Conservation (phyloP, 2,888 invertebrate genomes). For the Alsophila aescularia region DNA sequence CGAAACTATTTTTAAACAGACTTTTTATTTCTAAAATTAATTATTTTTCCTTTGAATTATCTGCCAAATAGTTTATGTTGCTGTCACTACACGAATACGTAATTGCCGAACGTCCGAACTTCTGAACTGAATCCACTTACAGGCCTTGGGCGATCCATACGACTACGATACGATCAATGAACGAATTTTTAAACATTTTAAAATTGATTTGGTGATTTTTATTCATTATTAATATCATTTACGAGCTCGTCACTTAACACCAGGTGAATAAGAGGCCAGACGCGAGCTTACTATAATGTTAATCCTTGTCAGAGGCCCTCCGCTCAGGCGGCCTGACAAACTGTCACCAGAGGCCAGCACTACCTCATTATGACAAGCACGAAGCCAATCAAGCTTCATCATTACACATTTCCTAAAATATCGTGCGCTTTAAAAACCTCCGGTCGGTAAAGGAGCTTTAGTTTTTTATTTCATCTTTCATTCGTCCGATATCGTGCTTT, state of each 20-base stretch:
- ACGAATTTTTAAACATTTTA: no score
- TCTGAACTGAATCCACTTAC: conserved; percentile 6
- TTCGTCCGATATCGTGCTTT: conserved; percentile 2
- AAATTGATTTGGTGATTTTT: no score
- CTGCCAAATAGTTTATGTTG: neutral
- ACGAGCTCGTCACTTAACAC: neutral
- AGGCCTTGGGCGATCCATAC: neutral
- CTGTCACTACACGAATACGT: neutral
- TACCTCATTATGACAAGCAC: no score
- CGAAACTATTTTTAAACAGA: no score
- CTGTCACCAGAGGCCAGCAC: no score
- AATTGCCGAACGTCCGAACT: conserved; percentile 11
- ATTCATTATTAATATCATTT: neutral
- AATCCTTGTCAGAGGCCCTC: no score
- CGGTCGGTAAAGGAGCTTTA: conserved; percentile 3
- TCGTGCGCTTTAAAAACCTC: neutral
- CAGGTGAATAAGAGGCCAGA: no score
- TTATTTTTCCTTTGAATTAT: no score
- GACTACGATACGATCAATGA: neutral
- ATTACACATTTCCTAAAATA: neutral
- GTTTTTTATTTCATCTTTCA: conserved; percentile 12
- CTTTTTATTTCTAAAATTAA: no score
- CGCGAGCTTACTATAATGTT: no score
- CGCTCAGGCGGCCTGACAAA: no score
- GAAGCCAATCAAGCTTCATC: no score